phyloP scores from a whole-genome alignment of 2,797 vertebrate genomes.

The Huso huso region DNA sequence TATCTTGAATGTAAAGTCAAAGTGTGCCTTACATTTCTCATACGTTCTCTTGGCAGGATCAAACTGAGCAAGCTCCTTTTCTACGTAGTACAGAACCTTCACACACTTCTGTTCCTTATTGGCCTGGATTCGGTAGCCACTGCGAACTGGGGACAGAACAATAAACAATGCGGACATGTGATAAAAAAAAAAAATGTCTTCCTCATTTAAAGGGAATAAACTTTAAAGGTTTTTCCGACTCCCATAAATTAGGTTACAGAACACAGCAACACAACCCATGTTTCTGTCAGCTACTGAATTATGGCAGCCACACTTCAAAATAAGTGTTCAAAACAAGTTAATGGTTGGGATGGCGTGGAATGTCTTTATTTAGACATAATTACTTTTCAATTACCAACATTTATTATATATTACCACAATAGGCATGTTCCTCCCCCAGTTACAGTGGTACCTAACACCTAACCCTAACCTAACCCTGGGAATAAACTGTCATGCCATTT shows the following conservation, averaged over 20 bases:
- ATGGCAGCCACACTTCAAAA: constrained; percentile 9
- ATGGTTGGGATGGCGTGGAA: neutral
- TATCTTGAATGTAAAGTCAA: neutral
- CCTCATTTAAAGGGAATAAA: neutral
- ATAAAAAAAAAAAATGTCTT: neutral
- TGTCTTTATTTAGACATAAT: too few species aligned
- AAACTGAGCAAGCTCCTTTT: constrained; percentile 84
- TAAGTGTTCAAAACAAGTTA: neutral
- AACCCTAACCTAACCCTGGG: too few species aligned
- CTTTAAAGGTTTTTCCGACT: neutral
- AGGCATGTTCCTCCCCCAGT: too few species aligned
- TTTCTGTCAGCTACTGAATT: constrained; percentile 26
- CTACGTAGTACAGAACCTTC: constrained; percentile 86
- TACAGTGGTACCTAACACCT: too few species aligned
- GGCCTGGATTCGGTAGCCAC: constrained; percentile 80
- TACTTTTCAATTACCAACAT: too few species aligned
- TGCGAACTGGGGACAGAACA: constrained; percentile 62
- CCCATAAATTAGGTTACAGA: neutral
- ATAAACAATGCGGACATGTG: constrained; percentile 17
- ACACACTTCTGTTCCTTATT: constrained; percentile 80
- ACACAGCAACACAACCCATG: neutral
- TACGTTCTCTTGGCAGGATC: constrained; percentile 70
- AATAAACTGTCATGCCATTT: too few species aligned
- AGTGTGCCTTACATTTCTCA: constrained; percentile 74
- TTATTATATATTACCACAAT: too few species aligned